phyloP scores from a whole-genome alignment of 2,113 vertebrate genomes.

The Heterocephalus glaber region DNA sequence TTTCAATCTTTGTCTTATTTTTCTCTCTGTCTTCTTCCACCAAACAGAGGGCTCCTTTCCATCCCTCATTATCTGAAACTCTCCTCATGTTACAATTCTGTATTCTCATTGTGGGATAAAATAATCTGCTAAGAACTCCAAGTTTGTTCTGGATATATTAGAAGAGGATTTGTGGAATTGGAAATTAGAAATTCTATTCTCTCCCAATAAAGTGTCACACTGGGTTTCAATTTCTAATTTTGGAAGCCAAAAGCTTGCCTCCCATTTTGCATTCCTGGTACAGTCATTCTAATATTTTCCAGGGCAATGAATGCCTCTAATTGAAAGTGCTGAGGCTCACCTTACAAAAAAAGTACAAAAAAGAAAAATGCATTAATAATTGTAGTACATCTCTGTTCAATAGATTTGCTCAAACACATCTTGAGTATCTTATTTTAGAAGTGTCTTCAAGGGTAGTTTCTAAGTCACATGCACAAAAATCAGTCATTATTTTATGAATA shows the following conservation, averaged over 20 bases:
- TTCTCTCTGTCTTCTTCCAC: not conserved
- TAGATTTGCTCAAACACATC: not conserved
- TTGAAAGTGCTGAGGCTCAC: not conserved
- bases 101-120: not conserved
- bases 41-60: not conserved
- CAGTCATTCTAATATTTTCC: not conserved
- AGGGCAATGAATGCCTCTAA: not conserved
- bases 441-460: constrained; percentile 19
- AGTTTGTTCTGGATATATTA: not conserved
- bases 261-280: not conserved
- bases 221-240: not conserved
- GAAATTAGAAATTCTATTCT: not conserved
- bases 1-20: not conserved
- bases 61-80: not conserved
- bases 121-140: not conserved
- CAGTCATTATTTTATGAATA: constrained; percentile 15
- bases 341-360: not conserved
- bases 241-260: not conserved
- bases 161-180: not conserved
- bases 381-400: not conserved
- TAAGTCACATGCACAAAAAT: not conserved
- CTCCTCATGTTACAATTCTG: not conserved
- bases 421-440: not conserved
- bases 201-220: not conserved
- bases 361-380: not conserved